Percentiles rank a stretch among this genome's conserved stretches.
These are phyloP conservation scores for Ceratoteleas bidentatus DNA, from an alignment of 1,140 invertebrate species.

Conservation along the genomic window DNA sequence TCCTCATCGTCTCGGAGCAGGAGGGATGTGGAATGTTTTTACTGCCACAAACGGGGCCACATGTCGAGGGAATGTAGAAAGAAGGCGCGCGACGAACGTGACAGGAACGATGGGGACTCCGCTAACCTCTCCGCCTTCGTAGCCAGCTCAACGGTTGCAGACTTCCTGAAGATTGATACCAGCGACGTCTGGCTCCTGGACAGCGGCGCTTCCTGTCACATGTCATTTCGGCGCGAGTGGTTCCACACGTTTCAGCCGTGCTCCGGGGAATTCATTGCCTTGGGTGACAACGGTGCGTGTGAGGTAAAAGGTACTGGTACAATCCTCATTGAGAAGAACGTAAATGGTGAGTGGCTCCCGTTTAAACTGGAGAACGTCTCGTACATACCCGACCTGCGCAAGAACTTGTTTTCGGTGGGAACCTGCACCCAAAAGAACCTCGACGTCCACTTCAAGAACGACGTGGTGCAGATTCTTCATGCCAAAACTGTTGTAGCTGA, in stretches of 20 bases:
- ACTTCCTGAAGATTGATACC: conserved; percentile 4
- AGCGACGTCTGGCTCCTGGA: conserved; percentile 30
- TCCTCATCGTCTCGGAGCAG: background rate
- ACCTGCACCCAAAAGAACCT: conserved; percentile 16
- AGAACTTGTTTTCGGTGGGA: conserved; percentile 38
- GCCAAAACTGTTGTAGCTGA: conserved; percentile 2
- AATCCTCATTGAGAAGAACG: conserved; percentile 20
- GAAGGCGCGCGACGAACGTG: conserved; percentile 1
- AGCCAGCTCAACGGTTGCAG: background rate
- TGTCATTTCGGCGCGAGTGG: conserved; percentile 28
- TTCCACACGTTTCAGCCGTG: conserved; percentile 8
- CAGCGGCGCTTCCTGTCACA: conserved; percentile 36
- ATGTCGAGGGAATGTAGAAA: conserved; percentile 17
- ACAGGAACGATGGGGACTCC: background rate
- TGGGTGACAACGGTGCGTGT: conserved; percentile 23
- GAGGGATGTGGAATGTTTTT: conserved; percentile 32
- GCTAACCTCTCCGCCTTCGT: conserved; percentile 11
- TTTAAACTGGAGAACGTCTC: conserved; percentile 28
- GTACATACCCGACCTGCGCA: conserved; percentile 17
- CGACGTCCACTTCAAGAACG: background rate
- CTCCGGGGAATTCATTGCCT: conserved; percentile 11
- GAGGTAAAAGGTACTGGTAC: conserved; percentile 28
- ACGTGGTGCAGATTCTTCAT: conserved; percentile 9
- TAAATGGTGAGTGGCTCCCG: conserved; percentile 16
- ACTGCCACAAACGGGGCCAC: conserved; percentile 38